phyloP scores from a whole-genome alignment of 2,797 vertebrate species.

The Acestrorhynchus altus region DNA sequence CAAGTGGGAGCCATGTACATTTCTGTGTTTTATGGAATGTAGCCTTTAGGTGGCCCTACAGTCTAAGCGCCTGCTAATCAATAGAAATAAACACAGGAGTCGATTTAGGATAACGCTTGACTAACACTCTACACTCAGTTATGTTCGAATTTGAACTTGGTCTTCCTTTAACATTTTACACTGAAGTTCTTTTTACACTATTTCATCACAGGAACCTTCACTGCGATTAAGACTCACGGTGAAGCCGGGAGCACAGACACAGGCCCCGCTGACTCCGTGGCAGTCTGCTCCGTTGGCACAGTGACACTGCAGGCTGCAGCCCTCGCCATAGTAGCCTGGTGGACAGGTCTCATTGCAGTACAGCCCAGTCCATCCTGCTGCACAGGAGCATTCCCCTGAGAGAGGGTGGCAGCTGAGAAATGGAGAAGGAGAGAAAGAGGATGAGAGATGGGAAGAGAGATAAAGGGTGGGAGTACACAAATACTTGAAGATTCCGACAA shows the following conservation, averaged over 20 bases:
- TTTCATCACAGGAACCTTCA: slow-evolving; percentile 17
- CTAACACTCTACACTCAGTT: too few species aligned
- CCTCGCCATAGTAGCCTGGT: slow-evolving; percentile 86
- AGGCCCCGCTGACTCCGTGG: slow-evolving; percentile 87
- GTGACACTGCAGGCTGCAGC: slow-evolving; percentile 85
- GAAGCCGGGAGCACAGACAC: slow-evolving; percentile 91
- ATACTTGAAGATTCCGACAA: slow-evolving; percentile 20
- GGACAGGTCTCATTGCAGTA: slow-evolving; percentile 96
- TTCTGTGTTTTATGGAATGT: too few species aligned
- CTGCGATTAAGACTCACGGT: slow-evolving; percentile 78
- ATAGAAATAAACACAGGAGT: too few species aligned
- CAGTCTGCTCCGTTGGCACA: slow-evolving; percentile 95
- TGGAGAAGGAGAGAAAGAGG: slow-evolving; percentile 67
- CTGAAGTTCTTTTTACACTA: slow-evolving; percentile 21
- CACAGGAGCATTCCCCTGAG: slow-evolving; percentile 94
- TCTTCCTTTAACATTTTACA: too few species aligned
- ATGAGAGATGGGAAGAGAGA: slow-evolving; percentile 36
- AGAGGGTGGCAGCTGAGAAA: slow-evolving; percentile 92
- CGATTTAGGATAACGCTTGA: too few species aligned
- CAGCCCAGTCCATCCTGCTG: slow-evolving; percentile 91
- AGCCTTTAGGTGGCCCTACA: too few species aligned
- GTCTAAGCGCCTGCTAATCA: too few species aligned
- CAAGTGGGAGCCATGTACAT: too few species aligned
- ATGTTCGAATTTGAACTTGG: too few species aligned
- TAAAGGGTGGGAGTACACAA: slow-evolving; percentile 19